phyloP scores from a whole-genome alignment of 2,888 invertebrate species.

The Drosophila merina region DNA sequence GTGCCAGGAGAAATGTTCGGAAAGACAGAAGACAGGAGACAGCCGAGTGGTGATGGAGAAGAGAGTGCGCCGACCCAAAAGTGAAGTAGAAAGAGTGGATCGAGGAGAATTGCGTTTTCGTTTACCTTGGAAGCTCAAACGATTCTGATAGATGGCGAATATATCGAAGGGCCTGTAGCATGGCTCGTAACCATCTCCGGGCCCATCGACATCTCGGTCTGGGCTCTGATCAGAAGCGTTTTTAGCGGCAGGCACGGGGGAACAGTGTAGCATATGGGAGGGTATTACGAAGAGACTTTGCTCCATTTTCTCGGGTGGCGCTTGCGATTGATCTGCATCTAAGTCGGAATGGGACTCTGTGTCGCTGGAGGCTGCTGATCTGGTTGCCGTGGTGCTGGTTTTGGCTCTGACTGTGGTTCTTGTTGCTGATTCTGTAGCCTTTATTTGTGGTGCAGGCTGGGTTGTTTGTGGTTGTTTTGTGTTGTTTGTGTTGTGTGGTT shows the following conservation, averaged over 20 bases:
- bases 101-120: slow-evolving; percentile 35
- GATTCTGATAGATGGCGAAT: slow-evolving; percentile 81
- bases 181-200: slow-evolving; percentile 73
- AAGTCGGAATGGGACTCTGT: slow-evolving; percentile 18
- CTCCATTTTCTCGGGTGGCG: slow-evolving; percentile 58
- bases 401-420: slow-evolving; percentile 36
- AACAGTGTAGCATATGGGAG: slow-evolving; percentile 67
- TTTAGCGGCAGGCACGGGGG: slow-evolving; percentile 50
- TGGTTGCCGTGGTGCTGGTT: slow-evolving; percentile 22
- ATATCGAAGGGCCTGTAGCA: slow-evolving; percentile 81
- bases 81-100: slow-evolving; percentile 26
- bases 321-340: slow-evolving; percentile 34
- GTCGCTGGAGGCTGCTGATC: slow-evolving; percentile 30
- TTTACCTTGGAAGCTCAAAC: slow-evolving; percentile 82
- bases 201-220: slow-evolving; percentile 39
- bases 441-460: slow-evolving; percentile 54
- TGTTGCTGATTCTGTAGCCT: slow-evolving; percentile 40
- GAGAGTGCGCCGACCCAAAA: slow-evolving; percentile 37
- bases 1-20: slow-evolving; percentile 7
- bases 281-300: slow-evolving; percentile 74
- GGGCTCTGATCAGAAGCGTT: slow-evolving; percentile 60
- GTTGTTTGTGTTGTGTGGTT: slow-evolving; percentile 44
- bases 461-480: slow-evolving; percentile 31
- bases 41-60: slow-evolving; percentile 14
- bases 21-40: slow-evolving; percentile 25